Evolutionary conservation across 1,140 invertebrate genomes (phyloP).

Genomic region (Trigoniulus corallinus): DNA sequence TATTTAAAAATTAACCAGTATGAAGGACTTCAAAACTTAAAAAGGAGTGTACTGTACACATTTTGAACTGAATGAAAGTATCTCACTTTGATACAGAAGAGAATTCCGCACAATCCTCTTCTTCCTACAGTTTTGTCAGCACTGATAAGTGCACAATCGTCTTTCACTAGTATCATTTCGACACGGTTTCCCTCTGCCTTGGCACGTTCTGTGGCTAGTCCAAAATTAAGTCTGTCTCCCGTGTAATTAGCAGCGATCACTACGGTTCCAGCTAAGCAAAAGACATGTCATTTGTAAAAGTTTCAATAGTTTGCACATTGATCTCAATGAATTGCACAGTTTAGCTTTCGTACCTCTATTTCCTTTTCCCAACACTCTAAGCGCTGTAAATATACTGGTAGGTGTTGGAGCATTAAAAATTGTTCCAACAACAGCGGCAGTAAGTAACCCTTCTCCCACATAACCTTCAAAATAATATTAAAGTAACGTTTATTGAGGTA

Average conservation of each 20-base stretch:
- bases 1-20: too few relatives aligned
- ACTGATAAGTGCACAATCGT: constrained; percentile 47
- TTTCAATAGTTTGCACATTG: neutral
- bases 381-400: constrained; percentile 43
- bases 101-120: constrained; percentile 53
- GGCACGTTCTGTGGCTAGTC: constrained; percentile 56
- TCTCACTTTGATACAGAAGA: constrained; percentile 50
- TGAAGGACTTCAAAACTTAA: too few relatives aligned
- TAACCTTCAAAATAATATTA: constrained; percentile 46
- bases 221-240: constrained; percentile 72
- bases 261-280: constrained; percentile 49
- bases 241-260: constrained; percentile 72
- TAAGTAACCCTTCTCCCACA: constrained; percentile 58
- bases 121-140: constrained; percentile 40
- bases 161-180: constrained; percentile 46
- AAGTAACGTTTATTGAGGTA: too few relatives aligned
- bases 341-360: too few relatives aligned
- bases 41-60: too few relatives aligned
- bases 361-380: constrained; percentile 36
- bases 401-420: constrained; percentile 65
- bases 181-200: constrained; percentile 43
- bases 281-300: too few relatives aligned
- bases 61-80: too few relatives aligned
- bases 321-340: constrained; percentile 21
- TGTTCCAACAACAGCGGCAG: constrained; percentile 50